Evolutionary conservation across 2,888 invertebrate genomes (phyloP).

Genomic region (Acanthosoma haemorrhoidale): DNA sequence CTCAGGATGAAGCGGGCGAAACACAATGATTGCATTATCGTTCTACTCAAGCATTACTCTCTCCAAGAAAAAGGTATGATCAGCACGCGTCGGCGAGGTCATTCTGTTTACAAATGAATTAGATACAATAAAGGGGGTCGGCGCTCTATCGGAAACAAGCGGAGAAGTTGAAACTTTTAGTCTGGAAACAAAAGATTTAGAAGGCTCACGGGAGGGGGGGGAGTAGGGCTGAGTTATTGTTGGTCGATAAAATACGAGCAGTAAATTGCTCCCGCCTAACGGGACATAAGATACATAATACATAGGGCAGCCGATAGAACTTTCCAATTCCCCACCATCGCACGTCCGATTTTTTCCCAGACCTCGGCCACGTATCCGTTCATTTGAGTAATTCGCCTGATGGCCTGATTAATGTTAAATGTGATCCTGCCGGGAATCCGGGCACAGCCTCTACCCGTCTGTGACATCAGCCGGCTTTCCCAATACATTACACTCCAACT

Average conservation of each 20-base stretch:
- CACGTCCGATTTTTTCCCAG: slow-evolving; percentile 2
- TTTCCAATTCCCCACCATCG: no score
- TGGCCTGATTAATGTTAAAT: background rate
- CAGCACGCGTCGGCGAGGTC: no score
- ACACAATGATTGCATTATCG: no score
- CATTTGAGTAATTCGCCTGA: background rate
- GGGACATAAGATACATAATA: slow-evolving; percentile 10
- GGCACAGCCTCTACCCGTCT: no score
- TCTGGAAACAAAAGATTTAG: slow-evolving; percentile 5
- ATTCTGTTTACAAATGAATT: no score
- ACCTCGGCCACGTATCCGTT: background rate
- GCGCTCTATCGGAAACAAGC: background rate
- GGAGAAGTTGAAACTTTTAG: slow-evolving; percentile 6
- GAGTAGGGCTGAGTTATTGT: slow-evolving; percentile 6
- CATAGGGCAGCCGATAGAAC: background rate
- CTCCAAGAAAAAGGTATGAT: no score
- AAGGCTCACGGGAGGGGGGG: background rate
- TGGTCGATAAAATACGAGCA: slow-evolving; percentile 10
- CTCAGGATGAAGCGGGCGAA: no score
- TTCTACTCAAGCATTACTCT: no score
- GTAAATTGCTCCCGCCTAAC: slow-evolving; percentile 9
- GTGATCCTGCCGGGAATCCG: background rate
- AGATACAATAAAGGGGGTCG: slow-evolving; percentile 5
- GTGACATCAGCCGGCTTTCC: no score
- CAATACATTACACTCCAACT: no score